These are phyloP conservation scores for Lucifuga dentata DNA, from an alignment of 2,113 vertebrate species.

Conservation along the genomic window DNA sequence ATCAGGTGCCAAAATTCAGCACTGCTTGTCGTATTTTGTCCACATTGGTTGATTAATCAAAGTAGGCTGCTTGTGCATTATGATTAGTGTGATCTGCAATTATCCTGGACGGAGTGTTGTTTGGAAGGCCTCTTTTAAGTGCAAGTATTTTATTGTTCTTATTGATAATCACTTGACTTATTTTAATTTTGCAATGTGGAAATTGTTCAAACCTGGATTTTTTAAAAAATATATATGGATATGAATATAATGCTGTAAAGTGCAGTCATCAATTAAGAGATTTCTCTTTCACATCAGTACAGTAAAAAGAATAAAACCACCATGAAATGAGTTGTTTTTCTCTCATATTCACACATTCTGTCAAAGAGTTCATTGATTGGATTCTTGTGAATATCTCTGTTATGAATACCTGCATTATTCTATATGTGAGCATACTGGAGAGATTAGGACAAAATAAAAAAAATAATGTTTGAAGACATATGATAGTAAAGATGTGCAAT, in stretches of 20 bases:
- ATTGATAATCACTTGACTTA: slow-evolving; percentile 72
- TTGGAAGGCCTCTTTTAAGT: slow-evolving; percentile 78
- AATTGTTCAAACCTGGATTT: slow-evolving; percentile 75
- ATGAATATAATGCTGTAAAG: slow-evolving; percentile 80
- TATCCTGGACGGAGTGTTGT: slow-evolving; percentile 67
- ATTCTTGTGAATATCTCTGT: too few relatives aligned
- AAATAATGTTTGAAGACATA: too few relatives aligned
- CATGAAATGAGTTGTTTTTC: slow-evolving; percentile 28
- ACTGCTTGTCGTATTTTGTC: slow-evolving; percentile 22
- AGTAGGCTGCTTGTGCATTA: slow-evolving; percentile 41
- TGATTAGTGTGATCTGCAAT: slow-evolving; percentile 47
- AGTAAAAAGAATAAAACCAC: slow-evolving; percentile 73
- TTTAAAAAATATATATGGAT: slow-evolving; percentile 77
- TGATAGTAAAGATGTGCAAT: too few relatives aligned
- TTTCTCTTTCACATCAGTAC: slow-evolving; percentile 80
- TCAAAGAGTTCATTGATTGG: too few relatives aligned
- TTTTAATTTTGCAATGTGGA: slow-evolving; percentile 81
- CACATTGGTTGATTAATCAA: slow-evolving; percentile 25
- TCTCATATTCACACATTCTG: too few relatives aligned
- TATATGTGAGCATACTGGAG: too few relatives aligned
- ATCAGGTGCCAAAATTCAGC: slow-evolving; percentile 64
- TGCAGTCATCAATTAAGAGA: slow-evolving; percentile 76
- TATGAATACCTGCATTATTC: too few relatives aligned
- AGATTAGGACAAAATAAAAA: too few relatives aligned
- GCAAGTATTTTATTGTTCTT: slow-evolving; percentile 74